Evolutionary conservation across 2,888 invertebrate species (phyloP).

Genomic region (Heliconius aoede): DNA sequence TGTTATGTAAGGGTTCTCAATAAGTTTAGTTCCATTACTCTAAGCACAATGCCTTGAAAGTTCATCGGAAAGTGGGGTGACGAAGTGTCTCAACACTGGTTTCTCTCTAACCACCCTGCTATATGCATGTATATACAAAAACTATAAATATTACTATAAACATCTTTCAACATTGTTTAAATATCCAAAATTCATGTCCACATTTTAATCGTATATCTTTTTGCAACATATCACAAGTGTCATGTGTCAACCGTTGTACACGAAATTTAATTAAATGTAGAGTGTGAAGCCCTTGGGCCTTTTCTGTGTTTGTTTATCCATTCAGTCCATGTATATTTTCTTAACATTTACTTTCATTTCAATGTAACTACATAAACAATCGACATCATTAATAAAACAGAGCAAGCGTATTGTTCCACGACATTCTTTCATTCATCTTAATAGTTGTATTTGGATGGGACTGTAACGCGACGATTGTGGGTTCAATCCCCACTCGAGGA

Average conservation of each 20-base stretch:
- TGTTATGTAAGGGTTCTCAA: too few relatives aligned
- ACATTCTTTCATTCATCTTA: neutral
- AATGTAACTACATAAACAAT: conserved; percentile 18
- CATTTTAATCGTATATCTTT: conserved; percentile 13
- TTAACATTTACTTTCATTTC: conserved; percentile 21
- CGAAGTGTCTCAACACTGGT: too few relatives aligned
- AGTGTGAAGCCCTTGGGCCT: conserved; percentile 45
- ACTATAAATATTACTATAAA: too few relatives aligned
- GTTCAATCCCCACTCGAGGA: too few relatives aligned
- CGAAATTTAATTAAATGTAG: conserved; percentile 50
- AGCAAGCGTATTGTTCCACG: neutral
- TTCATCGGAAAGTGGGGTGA: too few relatives aligned
- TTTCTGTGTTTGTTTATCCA: conserved; percentile 50
- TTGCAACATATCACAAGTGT: conserved; percentile 34
- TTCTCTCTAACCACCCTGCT: too few relatives aligned
- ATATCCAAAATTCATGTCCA: conserved; percentile 1
- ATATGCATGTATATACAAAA: too few relatives aligned
- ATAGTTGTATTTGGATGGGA: neutral
- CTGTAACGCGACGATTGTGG: too few relatives aligned
- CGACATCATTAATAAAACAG: conserved; percentile 8
- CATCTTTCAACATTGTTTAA: neutral
- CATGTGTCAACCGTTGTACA: conserved; percentile 44
- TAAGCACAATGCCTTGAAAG: too few relatives aligned
- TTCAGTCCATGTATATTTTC: conserved; percentile 31
- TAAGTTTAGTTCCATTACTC: too few relatives aligned